These are phyloP conservation scores for Erannis defoliaria DNA, from an alignment of 2,888 invertebrate genomes.

Conservation along the genomic window DNA sequence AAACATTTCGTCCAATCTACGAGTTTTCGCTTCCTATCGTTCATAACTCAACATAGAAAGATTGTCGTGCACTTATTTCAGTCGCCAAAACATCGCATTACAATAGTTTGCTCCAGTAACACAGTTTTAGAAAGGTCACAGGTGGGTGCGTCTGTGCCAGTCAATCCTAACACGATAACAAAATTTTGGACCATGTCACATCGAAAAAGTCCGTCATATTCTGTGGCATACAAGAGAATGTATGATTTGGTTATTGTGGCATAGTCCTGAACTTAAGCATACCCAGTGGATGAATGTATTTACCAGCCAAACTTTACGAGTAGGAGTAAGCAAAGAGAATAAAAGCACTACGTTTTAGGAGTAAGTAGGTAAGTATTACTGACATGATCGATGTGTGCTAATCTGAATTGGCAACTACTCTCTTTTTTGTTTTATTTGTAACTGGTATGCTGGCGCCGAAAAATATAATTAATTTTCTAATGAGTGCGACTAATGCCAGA, in stretches of 20 bases:
- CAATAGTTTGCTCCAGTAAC: slow-evolving; percentile 41
- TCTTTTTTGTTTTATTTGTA: too few relatives aligned
- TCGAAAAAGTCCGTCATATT: not conserved
- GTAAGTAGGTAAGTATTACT: too few relatives aligned
- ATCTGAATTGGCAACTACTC: too few relatives aligned
- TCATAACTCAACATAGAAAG: not conserved
- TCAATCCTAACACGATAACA: slow-evolving; percentile 48
- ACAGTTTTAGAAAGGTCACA: slow-evolving; percentile 49
- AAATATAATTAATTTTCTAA: too few relatives aligned
- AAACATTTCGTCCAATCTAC: too few relatives aligned
- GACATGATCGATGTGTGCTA: not conserved
- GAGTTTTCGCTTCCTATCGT: too few relatives aligned
- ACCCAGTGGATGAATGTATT: slow-evolving; percentile 5
- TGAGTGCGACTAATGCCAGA: too few relatives aligned
- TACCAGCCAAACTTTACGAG: slow-evolving; percentile 34
- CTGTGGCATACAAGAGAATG: not conserved
- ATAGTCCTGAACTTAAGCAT: not conserved
- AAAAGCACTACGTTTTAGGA: too few relatives aligned
- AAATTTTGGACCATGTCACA: slow-evolving; percentile 43
- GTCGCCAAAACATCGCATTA: slow-evolving; percentile 27
- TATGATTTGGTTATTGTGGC: not conserved
- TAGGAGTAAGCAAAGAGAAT: too few relatives aligned
- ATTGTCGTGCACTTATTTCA: slow-evolving; percentile 18
- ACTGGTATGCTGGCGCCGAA: too few relatives aligned
- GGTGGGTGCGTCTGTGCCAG: slow-evolving; percentile 48